phyloP scores from a whole-genome alignment of 1,140 invertebrate species.

The Stegodyphus dumicola region DNA sequence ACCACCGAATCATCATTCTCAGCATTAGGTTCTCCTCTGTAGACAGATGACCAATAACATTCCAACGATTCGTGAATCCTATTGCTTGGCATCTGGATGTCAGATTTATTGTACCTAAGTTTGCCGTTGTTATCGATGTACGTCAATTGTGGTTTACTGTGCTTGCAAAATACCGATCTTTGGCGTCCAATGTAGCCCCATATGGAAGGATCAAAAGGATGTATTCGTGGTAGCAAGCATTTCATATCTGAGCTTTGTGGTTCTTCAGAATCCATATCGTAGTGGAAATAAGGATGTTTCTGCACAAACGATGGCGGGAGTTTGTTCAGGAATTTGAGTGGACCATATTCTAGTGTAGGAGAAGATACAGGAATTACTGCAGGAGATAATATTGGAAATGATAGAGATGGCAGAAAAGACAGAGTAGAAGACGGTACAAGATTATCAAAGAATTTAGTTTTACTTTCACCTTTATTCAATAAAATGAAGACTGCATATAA shows the following conservation, averaged over 20 bases:
- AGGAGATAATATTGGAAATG: no score
- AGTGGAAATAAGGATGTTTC: slow-evolving; percentile 25
- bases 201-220: slow-evolving; percentile 43
- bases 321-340: no score
- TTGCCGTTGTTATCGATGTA: slow-evolving; percentile 3
- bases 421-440: no score
- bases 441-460: no score
- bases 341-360: no score
- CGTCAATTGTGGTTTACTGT: neutral
- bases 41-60: neutral
- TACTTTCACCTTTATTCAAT: no score
- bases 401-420: no score
- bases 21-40: neutral
- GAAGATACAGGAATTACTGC: no score
- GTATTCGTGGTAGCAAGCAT: slow-evolving; percentile 18
- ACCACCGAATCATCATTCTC: neutral
- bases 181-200: slow-evolving; percentile 2
- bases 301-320: neutral
- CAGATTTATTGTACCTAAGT: slow-evolving; percentile 1
- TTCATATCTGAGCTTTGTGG: neutral
- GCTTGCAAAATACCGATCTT: neutral
- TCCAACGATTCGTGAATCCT: neutral
- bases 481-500: no score
- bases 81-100: neutral
- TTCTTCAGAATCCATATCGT: slow-evolving; percentile 15